Evolutionary conservation across 2,113 vertebrate genomes (phyloP).

Genomic region (Excalfactoria chinensis): DNA sequence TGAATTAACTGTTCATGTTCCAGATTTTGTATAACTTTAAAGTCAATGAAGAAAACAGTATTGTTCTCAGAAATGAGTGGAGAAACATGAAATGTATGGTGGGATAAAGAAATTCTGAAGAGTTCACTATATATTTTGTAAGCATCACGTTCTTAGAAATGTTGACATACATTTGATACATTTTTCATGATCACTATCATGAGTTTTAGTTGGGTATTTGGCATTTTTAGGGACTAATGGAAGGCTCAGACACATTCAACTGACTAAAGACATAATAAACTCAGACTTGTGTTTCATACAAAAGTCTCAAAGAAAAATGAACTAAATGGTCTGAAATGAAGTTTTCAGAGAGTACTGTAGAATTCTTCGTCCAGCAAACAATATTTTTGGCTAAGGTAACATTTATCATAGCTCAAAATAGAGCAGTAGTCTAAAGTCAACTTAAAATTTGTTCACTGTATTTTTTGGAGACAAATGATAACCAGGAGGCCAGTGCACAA

Average conservation of each 20-base stretch:
- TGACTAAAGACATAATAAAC: not conserved
- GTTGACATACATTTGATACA: not conserved
- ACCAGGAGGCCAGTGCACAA: fast-evolving
- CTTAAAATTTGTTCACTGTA: not conserved
- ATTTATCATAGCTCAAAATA: not conserved
- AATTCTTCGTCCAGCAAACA: not conserved
- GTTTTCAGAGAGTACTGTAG: not conserved
- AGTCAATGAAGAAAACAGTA: not conserved
- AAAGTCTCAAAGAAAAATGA: not conserved
- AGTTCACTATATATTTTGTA: not conserved
- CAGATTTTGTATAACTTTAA: not conserved
- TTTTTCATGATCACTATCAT: not conserved
- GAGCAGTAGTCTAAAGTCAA: not conserved
- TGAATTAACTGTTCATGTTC: constrained; percentile 20
- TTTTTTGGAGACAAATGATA: not conserved
- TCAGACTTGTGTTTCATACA: not conserved
- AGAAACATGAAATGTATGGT: not conserved
- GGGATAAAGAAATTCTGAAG: not conserved
- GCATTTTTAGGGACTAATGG: not conserved
- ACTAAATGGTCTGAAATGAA: not conserved
- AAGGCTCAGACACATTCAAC: fast-evolving
- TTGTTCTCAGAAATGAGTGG: not conserved
- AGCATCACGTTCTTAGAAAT: not conserved
- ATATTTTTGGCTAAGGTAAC: not conserved
- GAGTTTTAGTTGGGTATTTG: not conserved